A percentile compares a stretch with the other conserved stretches of the same genome.
Conservation (phyloP, 37 sponge, comb jelly and placozoan species). For the Amphimedon queenslandica region DNA sequence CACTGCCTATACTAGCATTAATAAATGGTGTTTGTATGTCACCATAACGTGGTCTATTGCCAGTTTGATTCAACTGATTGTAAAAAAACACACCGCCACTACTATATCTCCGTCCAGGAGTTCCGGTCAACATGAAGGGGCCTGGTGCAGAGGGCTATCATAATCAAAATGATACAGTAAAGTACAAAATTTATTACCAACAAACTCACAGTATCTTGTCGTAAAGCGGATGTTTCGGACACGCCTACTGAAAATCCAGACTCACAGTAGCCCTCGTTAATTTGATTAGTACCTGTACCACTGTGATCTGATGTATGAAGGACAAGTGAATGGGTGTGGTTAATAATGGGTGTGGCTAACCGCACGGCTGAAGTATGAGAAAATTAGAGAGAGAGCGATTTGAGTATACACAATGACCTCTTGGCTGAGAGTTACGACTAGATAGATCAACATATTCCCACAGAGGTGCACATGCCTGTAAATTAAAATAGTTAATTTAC, state of each 20-base stretch:
- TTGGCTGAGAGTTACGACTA: background rate
- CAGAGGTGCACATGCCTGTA: background rate
- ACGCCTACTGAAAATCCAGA: background rate
- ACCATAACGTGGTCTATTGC: too few species aligned
- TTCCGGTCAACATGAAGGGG: too few species aligned
- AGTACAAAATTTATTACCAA: background rate
- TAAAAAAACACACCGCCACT: background rate
- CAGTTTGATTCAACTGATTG: too few species aligned
- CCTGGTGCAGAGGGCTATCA: background rate
- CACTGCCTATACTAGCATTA: too few species aligned
- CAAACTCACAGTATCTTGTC: too few species aligned
- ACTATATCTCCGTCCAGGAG: background rate
- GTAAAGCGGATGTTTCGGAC: too few species aligned
- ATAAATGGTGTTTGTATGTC: too few species aligned
- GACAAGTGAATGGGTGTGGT: background rate
- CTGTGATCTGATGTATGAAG: background rate
- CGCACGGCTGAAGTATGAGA: constrained; percentile 1
- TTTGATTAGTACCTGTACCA: background rate
- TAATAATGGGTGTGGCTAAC: too few species aligned
- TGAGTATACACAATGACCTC: background rate
- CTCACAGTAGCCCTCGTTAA: background rate
- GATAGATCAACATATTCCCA: background rate
- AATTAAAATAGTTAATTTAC: background rate
- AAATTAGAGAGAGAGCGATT: constrained; percentile 11
- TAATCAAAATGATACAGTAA: background rate